Percentiles rank a stretch among this genome's conserved stretches.
phyloP scores from a whole-genome alignment of 2,888 invertebrate genomes.

The Seira ritae region DNA sequence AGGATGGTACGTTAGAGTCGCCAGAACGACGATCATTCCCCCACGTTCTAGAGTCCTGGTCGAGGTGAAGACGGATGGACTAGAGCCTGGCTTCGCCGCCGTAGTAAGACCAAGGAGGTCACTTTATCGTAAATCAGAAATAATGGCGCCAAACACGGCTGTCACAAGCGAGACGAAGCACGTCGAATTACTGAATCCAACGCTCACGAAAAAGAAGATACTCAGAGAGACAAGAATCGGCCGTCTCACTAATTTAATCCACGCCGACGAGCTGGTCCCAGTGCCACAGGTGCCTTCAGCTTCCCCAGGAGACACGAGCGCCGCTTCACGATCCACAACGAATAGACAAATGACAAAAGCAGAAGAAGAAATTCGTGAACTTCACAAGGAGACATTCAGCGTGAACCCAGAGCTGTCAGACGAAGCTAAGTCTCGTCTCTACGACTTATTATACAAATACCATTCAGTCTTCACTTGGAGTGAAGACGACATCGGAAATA shows the following conservation, averaged over 20 bases:
- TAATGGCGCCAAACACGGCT: not conserved
- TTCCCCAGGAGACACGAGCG: not conserved
- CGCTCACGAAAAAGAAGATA: not conserved
- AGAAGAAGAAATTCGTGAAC: not conserved
- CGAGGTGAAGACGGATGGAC: not conserved
- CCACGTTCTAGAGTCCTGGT: not conserved
- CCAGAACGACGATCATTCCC: not conserved
- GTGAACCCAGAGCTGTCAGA: not conserved
- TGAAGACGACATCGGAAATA: constrained; percentile 9
- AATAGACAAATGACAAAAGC: not conserved
- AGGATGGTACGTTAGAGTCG: not conserved
- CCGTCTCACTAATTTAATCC: not conserved
- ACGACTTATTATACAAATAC: not conserved
- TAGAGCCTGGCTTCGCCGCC: not conserved
- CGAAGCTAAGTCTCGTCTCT: not conserved
- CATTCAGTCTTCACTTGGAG: not conserved
- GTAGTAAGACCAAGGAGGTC: not conserved
- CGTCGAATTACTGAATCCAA: not conserved
- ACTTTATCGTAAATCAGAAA: not conserved
- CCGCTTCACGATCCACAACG: no score
- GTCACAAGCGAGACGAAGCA: not conserved
- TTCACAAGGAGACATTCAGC: not conserved
- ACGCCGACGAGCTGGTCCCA: not conserved
- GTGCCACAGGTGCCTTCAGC: not conserved
- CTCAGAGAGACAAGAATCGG: not conserved